Evolutionary conservation across 2,797 vertebrate species (phyloP), one percentile per base, ranked within the genome.

Genomic region (Pelodytes ibericus): DNA sequence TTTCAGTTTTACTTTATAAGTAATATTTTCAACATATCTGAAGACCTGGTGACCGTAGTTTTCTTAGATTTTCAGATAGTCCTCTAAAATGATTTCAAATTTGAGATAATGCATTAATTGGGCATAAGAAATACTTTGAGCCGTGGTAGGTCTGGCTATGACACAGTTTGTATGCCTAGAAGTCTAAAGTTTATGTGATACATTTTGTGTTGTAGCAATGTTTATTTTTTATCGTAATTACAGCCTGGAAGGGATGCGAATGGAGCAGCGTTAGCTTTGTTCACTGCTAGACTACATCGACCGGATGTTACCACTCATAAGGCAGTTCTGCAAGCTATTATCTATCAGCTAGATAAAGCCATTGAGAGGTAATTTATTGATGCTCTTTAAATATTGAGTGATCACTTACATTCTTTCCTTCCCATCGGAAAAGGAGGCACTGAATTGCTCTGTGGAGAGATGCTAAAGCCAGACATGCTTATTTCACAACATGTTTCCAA

Each of bases 321-420:
- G 86, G 92, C 91, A 56, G 94, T 95, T 79, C 89, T 95, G 79
- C 94, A 95, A 85, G 93, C 93, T 81, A 94, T 95, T 82, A 94
- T 95, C 81, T 95, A 92, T 88, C 94, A 94, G 86, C 87, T 95
- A 87, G 94, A 95, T 84, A 94, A 94, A 91, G 92, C 93, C 88
- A 94, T 95, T 83, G 93, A 95, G 82, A 92, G 91, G 94, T 94
- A 75, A 84, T 77, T 61, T 78, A 72, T 72, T 73, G 63, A 79
- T 26, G 26, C n/a, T 51, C 44, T 7, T 67, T 67, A 30, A 67
- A 67, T 51, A 18, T 65, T 26, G 39, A 65, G 61, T 7, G 29
- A 60, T 66, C 51, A 72, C 33, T 70, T 59, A 20, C 47, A 27
- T 47, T 53, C 39, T 51, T 68, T 74, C 59, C 60, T 73, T 68